phyloP scores from a whole-genome alignment of 2,797 vertebrate species.

The Melanotaenia boesemani region DNA sequence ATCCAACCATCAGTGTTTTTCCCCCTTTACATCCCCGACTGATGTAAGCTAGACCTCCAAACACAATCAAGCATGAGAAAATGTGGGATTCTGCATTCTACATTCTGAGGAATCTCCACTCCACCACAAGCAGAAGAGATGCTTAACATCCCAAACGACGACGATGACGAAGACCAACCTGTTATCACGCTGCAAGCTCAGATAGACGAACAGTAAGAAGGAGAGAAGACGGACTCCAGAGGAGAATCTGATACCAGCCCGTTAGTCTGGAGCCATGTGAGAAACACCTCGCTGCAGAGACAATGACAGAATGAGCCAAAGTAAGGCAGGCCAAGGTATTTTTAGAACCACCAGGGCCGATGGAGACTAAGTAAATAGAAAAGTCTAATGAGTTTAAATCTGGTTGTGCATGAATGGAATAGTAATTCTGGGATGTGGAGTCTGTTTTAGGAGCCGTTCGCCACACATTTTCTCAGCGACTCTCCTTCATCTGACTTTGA shows the following conservation, averaged over 20 bases:
- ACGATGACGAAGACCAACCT: constrained; percentile 61
- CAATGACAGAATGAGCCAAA: constrained; percentile 81
- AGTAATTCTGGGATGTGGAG: constrained; percentile 82
- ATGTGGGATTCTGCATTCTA: constrained; percentile 80
- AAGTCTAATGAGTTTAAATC: constrained; percentile 84
- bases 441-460: constrained; percentile 82
- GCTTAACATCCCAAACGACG: constrained; percentile 37
- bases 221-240: constrained; percentile 63
- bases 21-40: constrained; percentile 41
- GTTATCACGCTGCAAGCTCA: constrained; percentile 73
- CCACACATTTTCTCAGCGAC: constrained; percentile 81
- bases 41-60: constrained; percentile 68
- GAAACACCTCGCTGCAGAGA: constrained; percentile 65
- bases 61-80: constrained; percentile 68
- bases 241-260: constrained; percentile 73
- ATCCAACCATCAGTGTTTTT: constrained; percentile 19
- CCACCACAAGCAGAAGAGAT: constrained; percentile 46
- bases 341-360: constrained; percentile 83
- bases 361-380: constrained; percentile 85
- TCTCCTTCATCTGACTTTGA: constrained; percentile 88
- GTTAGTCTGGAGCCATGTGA: constrained; percentile 66
- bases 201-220: constrained; percentile 71
- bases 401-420: constrained; percentile 79
- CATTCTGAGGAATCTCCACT: constrained; percentile 58
- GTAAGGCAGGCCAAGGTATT: constrained; percentile 87